Conservation (phyloP, 2,888 invertebrate species). For the Willowsia nigromaculata region DNA sequence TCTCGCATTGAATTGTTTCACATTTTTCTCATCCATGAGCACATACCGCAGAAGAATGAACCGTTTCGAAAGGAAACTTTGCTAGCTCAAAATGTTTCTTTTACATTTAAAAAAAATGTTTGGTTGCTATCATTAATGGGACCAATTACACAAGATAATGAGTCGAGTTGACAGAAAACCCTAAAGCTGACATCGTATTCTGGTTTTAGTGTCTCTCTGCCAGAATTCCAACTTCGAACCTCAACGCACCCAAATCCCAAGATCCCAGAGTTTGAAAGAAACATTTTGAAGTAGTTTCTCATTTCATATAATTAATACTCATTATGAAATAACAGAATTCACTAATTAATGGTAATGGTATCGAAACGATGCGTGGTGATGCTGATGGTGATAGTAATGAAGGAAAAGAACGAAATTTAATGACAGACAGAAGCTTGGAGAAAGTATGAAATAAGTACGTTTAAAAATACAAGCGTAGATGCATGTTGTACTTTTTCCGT, state of each 20-base stretch:
- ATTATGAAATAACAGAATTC: constrained; percentile 65
- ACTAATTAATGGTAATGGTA: constrained; percentile 64
- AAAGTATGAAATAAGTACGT: too few species aligned
- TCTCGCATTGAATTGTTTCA: not conserved
- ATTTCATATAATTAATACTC: constrained; percentile 67
- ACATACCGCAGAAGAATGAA: not conserved
- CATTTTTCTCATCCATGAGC: not conserved
- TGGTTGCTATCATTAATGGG: constrained; percentile 46
- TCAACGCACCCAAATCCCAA: too few species aligned
- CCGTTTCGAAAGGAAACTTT: not conserved
- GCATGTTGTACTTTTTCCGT: too few species aligned
- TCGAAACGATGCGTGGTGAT: not conserved
- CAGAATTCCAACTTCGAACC: too few species aligned
- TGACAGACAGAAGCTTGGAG: not conserved
- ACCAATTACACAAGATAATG: constrained; percentile 68
- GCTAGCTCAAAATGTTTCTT: not conserved
- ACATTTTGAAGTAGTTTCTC: constrained; percentile 8
- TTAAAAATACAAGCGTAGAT: too few species aligned
- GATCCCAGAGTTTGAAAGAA: not conserved
- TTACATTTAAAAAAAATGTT: constrained; percentile 3
- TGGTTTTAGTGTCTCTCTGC: too few species aligned
- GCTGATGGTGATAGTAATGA: constrained; percentile 19
- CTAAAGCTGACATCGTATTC: constrained; percentile 29
- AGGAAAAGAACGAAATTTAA: not conserved
- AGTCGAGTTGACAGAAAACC: constrained; percentile 35